Base-by-base conservation (phyloP, 2,113 vertebrate species). In the Phalacrocorax brasilianus region DNA sequence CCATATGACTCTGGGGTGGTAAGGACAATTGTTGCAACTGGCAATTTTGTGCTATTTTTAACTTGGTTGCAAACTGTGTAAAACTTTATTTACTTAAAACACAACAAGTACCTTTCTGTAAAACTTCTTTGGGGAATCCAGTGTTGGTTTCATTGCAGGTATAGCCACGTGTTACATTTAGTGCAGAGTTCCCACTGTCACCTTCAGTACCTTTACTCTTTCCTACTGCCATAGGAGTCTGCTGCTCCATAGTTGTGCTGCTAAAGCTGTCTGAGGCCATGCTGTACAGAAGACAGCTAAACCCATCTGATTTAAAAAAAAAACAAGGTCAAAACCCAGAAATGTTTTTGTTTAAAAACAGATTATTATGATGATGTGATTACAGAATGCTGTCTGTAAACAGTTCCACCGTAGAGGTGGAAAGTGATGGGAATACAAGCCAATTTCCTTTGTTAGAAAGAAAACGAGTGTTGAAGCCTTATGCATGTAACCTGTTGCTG, bases 1-100 rank as follows among this genome's bases (percentile, higher is more conserved):
- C 35, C 30, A 0, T 38, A 3, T 18, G 45, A 52, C 38, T 80
- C 28, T 1, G 0, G 0, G 2, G 4, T 38, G 35, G 28, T 38
- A 28, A 72, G 50, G 66, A 19, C 28, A 55, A 2, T 35, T 40
- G 32, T 44, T 71, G 30, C 40, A 26, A 5, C 28, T 50, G 75
- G 27, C 72, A 42, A 0, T 47, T 20, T 55, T 50, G 15, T 22
- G 12, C 21, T 77, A 1, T 61, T 52, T 52, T 77, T 47, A 77
- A 52, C 44, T 42, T 67, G 22, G 9, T 50, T 86, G 72, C 50
- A 67, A 73, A 38, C n/a, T 40, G 3, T 19, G 24, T 90, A 82
- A n/a, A 85, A 40, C 19, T 73, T 78, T 6, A n/a, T 92, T 86
- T 86, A 55, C 22, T 59, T 80, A 24, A 72, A 56, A 42, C 13